Percentiles rank a stretch among this genome's conserved stretches.
Evolutionary conservation across 2,888 invertebrate genomes (phyloP).

Genomic region (Andrena flavipes): DNA sequence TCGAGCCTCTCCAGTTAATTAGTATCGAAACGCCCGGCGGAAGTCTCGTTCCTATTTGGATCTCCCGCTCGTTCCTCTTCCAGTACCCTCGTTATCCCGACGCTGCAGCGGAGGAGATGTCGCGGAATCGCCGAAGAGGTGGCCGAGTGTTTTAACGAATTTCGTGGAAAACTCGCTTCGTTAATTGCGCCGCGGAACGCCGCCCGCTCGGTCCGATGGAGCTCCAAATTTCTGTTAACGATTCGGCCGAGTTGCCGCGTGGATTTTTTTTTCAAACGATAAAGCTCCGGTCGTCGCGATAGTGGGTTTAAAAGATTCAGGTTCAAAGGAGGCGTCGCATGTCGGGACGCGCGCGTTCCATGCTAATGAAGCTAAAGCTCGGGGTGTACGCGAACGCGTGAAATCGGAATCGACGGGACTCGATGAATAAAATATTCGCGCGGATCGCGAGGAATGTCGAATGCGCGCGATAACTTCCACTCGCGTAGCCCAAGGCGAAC

Average conservation of each 20-base stretch:
- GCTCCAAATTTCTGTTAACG: not conserved
- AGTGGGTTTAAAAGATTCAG: not conserved
- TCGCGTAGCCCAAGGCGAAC: slow-evolving; percentile 15
- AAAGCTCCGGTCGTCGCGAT: too few species aligned
- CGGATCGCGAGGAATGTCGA: slow-evolving; percentile 2
- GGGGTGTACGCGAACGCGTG: not conserved
- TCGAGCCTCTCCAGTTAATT: not conserved
- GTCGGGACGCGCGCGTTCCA: not conserved
- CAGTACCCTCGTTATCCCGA: not conserved
- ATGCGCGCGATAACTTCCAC: not conserved
- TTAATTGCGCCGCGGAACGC: not conserved
- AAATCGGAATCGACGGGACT: not conserved
- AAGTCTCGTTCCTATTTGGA: not conserved
- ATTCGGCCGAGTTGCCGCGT: not conserved
- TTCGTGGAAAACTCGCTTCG: not conserved
- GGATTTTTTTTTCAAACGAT: too few species aligned
- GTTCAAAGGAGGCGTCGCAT: not conserved
- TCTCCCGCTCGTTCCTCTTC: not conserved
- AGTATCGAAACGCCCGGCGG: not conserved
- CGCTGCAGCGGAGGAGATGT: not conserved
- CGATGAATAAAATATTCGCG: slow-evolving; percentile 28
- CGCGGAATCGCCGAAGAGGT: not conserved
- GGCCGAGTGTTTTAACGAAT: not conserved
- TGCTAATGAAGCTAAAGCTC: slow-evolving; percentile 18
- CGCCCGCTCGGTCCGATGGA: not conserved